Conservation (phyloP, 2,113 vertebrate species). For the Opisthocomus hoazin region DNA sequence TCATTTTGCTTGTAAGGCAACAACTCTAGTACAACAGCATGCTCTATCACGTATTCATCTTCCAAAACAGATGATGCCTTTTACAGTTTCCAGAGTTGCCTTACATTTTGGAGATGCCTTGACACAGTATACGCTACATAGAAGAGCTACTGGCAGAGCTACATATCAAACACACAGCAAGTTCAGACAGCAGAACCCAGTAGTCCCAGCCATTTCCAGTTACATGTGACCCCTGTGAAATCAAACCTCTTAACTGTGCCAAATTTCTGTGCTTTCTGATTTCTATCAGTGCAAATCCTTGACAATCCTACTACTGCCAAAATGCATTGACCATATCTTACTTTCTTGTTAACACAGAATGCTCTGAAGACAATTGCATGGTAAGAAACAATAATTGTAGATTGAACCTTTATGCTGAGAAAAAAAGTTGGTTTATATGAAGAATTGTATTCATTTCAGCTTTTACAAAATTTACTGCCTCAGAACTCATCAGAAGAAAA, state of each 20-base stretch:
- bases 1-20: not conserved
- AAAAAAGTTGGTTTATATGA: not conserved
- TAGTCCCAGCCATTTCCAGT: not conserved
- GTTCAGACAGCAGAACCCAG: not conserved
- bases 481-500: not conserved
- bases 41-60: not conserved
- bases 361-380: not conserved
- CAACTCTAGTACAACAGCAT: not conserved
- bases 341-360: not conserved
- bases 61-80: not conserved
- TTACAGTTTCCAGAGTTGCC: not conserved
- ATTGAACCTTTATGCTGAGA: not conserved
- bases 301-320: not conserved
- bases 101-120: not conserved
- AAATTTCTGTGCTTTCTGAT: not conserved
- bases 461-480: not conserved
- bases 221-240: not conserved
- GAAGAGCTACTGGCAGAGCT: not conserved
- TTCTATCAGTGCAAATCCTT: not conserved
- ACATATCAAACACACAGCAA: not conserved
- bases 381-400: not conserved
- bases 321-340: not conserved
- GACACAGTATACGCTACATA: not conserved
- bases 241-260: not conserved
- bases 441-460: not conserved